These are phyloP conservation scores for Phenganax marumi DNA, from an alignment of 92 coral and sea anemone species.

Conservation along the genomic window DNA sequence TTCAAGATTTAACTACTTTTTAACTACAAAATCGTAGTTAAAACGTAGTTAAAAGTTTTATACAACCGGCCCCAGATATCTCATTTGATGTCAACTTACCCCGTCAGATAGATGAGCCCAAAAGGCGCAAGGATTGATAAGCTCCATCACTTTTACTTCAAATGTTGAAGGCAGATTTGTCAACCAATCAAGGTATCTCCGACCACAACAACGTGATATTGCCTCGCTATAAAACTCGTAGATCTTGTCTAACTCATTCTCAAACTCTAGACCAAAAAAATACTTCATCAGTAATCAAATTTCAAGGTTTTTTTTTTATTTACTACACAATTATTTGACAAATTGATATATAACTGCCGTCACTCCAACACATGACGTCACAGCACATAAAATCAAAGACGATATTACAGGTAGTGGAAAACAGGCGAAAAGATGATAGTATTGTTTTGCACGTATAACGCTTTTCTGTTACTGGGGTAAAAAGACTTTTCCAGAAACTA, in stretches of 20 bases:
- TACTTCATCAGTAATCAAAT: background rate
- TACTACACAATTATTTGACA: background rate
- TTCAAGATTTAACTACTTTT: background rate
- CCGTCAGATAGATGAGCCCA: slow-evolving; percentile 79
- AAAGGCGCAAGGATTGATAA: slow-evolving; percentile 77
- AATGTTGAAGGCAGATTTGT: slow-evolving; percentile 34
- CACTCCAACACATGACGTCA: too few relatives aligned
- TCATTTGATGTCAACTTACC: slow-evolving; percentile 52
- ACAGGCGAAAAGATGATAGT: too few relatives aligned
- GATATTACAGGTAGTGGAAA: too few relatives aligned
- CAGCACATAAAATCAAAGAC: too few relatives aligned
- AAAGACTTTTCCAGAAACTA: too few relatives aligned
- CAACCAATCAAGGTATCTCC: background rate
- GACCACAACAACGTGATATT: slow-evolving; percentile 3
- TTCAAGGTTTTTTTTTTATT: background rate
- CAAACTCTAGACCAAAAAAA: background rate
- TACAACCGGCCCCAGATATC: background rate
- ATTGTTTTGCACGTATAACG: too few relatives aligned
- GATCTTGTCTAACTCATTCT: slow-evolving; percentile 10
- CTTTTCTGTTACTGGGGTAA: too few relatives aligned
- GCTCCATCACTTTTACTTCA: slow-evolving; percentile 73
- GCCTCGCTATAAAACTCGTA: slow-evolving; percentile 27
- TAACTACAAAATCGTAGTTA: too few relatives aligned
- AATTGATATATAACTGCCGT: too few relatives aligned
- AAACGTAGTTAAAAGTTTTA: too few relatives aligned